Evolutionary conservation across 2,113 vertebrate species (phyloP), one percentile per base, ranked within the genome.

Genomic region (Tenrec ecaudatus): DNA sequence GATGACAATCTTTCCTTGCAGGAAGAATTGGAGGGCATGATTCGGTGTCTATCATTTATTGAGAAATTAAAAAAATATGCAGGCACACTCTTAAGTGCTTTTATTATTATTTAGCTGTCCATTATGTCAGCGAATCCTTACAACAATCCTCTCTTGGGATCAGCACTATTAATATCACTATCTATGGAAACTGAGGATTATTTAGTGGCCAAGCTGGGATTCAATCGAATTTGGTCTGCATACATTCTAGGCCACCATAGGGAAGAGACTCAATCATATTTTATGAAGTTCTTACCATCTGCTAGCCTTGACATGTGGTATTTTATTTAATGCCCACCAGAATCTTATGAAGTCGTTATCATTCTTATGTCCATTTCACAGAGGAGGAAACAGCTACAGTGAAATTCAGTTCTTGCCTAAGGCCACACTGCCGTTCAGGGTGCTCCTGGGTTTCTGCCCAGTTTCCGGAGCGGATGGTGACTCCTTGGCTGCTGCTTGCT

Each of bases 381-480:
- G 60, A 90, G 22, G 36, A 23, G 68, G 27, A 91, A 82, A 82
- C 73, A 95, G 57, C 36, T 29, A 82, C 12, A 6, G 62, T 27
- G 57, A 62, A 43, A 43, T 33, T 78, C 71, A 66, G 47, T 90
- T 79, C 5, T 79, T 93, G 23, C 31, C 29, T 38, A 89, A 73
- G n/a, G 14, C 88, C 38, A 83, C 82, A 90, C 77, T 77, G 85
- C 82, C 84, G 78, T 25, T 89, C 75, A 71, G 36, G 62, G 25
- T 91, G 80, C 31, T 29, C 43, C 77, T 79, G 83, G 43, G 31
- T 89, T 82, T 92, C 68, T 38, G 91, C 38, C 60, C 64, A 20
- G 62, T 85, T 88, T 95, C 86, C 75, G 77, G 80, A 86, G 14
- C 87, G 76, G 40, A 53, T 81, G 23, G 87, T 84, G 36, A 60